A percentile compares a stretch with the other conserved stretches of the same genome.
Conservation (phyloP, 2,888 invertebrate genomes). For the Vannuccia rotundouncinata region DNA sequence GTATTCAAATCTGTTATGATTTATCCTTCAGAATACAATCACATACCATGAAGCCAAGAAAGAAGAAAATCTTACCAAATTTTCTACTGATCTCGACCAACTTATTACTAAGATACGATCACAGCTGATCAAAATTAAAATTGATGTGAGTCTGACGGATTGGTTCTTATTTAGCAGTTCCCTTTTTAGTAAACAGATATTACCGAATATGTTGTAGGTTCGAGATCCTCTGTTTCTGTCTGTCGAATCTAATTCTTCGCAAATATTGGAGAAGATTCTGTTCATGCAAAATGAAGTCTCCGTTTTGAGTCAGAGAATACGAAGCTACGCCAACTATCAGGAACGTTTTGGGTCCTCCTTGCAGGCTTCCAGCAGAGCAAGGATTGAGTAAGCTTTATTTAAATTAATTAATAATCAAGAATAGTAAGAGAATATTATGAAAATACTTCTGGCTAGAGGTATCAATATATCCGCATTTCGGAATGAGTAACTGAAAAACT, state of each 20-base stretch:
- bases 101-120: constrained; percentile 49
- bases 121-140: constrained; percentile 49
- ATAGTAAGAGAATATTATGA: no score
- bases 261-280: constrained; percentile 47
- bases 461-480: no score
- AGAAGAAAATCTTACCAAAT: constrained; percentile 56
- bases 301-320: constrained; percentile 47
- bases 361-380: constrained; percentile 19
- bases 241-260: constrained; percentile 49
- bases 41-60: constrained; percentile 56
- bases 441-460: no score
- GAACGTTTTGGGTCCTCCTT: constrained; percentile 55
- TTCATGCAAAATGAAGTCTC: constrained; percentile 40
- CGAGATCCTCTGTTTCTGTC: constrained; percentile 50
- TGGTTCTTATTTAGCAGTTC: no score
- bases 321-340: constrained; percentile 56
- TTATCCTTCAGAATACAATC: constrained; percentile 53
- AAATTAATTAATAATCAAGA: no score
- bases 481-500: no score
- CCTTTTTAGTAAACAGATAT: no score
- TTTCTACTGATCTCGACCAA: constrained; percentile 51
- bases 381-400: constrained; percentile 40
- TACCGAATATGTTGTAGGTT: no score
- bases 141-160: constrained; percentile 28
- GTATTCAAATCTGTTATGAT: no score